phyloP scores from a whole-genome alignment of 2,888 invertebrate species.

The Incurvaria masculella region DNA sequence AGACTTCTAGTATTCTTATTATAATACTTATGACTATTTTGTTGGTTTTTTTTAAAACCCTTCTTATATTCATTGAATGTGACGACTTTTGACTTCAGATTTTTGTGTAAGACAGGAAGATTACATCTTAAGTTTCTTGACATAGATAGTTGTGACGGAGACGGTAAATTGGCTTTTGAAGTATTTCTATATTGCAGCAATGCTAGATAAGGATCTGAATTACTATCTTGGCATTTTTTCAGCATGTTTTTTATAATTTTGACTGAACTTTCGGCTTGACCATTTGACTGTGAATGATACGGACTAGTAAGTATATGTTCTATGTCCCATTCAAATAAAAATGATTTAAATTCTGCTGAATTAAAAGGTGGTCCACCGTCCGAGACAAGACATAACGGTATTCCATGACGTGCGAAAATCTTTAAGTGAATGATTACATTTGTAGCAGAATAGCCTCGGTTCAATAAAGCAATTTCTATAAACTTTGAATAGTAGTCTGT shows the following conservation, averaged over 20 bases:
- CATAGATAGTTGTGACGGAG: too few species aligned
- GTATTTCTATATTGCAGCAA: neutral
- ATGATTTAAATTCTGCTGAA: conserved; percentile 14
- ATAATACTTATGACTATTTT: too few species aligned
- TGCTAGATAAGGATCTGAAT: neutral
- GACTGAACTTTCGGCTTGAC: conserved; percentile 8
- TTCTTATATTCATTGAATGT: too few species aligned
- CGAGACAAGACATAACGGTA: conserved; percentile 13
- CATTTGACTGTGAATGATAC: conserved; percentile 14
- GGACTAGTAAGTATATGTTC: conserved; percentile 12
- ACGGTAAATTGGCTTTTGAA: neutral
- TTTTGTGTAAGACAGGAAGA: too few species aligned
- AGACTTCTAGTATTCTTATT: too few species aligned
- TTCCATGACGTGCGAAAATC: conserved; percentile 15
- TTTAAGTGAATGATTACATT: conserved; percentile 10
- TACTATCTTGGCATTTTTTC: neutral
- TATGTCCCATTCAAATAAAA: conserved; percentile 14
- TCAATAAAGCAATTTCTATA: conserved; percentile 12
- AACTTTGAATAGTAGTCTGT: conserved; percentile 18
- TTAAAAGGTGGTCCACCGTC: conserved; percentile 18
- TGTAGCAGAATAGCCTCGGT: conserved; percentile 6
- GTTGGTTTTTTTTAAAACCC: too few species aligned
- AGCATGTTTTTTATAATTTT: conserved; percentile 2
- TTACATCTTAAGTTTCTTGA: too few species aligned
- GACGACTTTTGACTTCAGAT: too few species aligned